Percentiles rank a stretch among this genome's conserved stretches.
Evolutionary conservation across 2,888 invertebrate genomes (phyloP).

Genomic region (Melinopterus prodromus): DNA sequence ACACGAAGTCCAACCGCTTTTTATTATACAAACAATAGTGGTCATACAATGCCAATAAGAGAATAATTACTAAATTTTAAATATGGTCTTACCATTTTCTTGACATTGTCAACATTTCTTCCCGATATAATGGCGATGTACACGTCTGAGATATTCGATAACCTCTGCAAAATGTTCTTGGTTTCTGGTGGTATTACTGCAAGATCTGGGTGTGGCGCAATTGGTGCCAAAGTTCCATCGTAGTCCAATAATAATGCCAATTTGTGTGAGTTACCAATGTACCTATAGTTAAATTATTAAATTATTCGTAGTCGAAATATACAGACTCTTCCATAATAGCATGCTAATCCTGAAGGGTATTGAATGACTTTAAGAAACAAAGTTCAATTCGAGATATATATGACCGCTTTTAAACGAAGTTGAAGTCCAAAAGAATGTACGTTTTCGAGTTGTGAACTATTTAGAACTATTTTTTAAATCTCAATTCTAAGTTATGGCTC

Average conservation of each 20-base stretch:
- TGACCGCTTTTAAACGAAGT: too few species aligned
- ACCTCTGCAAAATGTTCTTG: slow-evolving; percentile 80
- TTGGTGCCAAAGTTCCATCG: slow-evolving; percentile 88
- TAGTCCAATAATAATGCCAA: slow-evolving; percentile 85
- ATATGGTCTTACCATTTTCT: slow-evolving; percentile 73
- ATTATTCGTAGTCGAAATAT: neutral
- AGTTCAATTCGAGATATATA: too few species aligned
- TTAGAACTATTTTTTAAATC: too few species aligned
- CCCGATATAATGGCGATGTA: slow-evolving; percentile 89
- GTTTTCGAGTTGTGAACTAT: too few species aligned
- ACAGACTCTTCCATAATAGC: too few species aligned
- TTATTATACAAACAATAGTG: too few species aligned
- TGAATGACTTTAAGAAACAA: too few species aligned
- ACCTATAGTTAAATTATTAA: slow-evolving; percentile 63
- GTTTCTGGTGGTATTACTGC: slow-evolving; percentile 88
- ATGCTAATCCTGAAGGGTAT: too few species aligned
- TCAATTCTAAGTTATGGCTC: too few species aligned
- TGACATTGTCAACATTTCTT: slow-evolving; percentile 86
- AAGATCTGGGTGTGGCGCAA: slow-evolving; percentile 88
- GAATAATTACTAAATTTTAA: neutral
- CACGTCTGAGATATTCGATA: slow-evolving; percentile 86
- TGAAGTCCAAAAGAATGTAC: too few species aligned
- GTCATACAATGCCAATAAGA: too few species aligned
- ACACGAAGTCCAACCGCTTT: too few species aligned
- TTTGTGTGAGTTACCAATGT: slow-evolving; percentile 87